Evolutionary conservation across 2,113 vertebrate species (phyloP).

Genomic region (Micromys minutus): DNA sequence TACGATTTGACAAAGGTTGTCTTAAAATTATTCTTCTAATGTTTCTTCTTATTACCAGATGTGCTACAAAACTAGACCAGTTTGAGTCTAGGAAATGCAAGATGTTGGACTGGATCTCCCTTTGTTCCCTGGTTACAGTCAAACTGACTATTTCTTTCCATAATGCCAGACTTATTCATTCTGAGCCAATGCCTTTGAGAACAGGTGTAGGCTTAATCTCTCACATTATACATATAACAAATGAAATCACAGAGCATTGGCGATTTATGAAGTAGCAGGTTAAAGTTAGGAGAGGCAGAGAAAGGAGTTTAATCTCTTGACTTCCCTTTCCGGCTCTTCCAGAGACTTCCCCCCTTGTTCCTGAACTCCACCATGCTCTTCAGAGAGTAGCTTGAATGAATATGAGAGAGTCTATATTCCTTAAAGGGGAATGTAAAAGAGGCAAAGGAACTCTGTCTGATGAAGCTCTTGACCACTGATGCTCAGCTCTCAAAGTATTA

Average conservation of each 20-base stretch:
- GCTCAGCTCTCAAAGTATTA: constrained; percentile 46
- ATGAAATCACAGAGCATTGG: constrained; percentile 41
- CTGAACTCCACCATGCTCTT: not conserved
- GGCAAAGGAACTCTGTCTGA: constrained; percentile 1
- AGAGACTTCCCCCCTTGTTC: not conserved
- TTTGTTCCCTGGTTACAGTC: not conserved
- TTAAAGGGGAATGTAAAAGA: not conserved
- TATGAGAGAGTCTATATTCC: not conserved
- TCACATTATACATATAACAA: constrained; percentile 61
- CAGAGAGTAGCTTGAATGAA: not conserved
- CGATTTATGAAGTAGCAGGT: constrained; percentile 39
- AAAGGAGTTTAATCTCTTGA: constrained; percentile 2
- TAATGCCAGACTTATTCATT: constrained; percentile 38
- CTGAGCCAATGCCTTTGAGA: constrained; percentile 50
- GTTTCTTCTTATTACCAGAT: not conserved
- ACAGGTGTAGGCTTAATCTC: constrained; percentile 47
- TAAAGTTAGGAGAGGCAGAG: not conserved
- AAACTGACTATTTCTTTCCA: constrained; percentile 13
- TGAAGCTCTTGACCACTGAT: not conserved
- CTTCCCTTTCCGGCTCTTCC: not conserved
- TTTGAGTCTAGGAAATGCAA: no score
- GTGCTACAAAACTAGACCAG: not conserved
- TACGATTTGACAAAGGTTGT: not conserved
- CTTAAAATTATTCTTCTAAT: not conserved
- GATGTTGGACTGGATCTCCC: not conserved